Conservation (phyloP, 1,140 invertebrate genomes). For the Wasmannia auropunctata region DNA sequence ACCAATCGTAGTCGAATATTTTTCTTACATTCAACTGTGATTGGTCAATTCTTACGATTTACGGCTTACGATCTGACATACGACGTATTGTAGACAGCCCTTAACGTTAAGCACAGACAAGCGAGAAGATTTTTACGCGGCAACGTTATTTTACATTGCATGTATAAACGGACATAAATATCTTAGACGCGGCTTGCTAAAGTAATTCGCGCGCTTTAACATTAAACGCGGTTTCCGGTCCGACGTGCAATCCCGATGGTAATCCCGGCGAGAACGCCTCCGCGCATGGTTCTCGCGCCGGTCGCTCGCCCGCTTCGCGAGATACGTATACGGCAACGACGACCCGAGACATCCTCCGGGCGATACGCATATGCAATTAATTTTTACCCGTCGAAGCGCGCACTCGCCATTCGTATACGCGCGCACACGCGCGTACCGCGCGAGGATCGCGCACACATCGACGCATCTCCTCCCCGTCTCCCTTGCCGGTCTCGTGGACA, state of each 20-base stretch:
- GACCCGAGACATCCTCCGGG: slow-evolving; percentile 40
- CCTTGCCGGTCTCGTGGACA: background rate
- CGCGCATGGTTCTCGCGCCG: background rate
- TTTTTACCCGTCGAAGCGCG: slow-evolving; percentile 52
- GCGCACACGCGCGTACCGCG: background rate
- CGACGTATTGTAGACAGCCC: too few species aligned
- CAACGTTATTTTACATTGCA: background rate
- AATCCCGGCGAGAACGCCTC: slow-evolving; percentile 39
- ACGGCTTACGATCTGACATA: too few species aligned
- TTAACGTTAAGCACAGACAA: background rate
- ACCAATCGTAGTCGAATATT: too few species aligned
- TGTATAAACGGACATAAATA: background rate
- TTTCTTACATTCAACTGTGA: too few species aligned
- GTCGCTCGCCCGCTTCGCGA: background rate
- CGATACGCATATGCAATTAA: slow-evolving; percentile 66
- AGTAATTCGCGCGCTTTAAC: slow-evolving; percentile 14
- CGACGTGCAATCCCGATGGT: slow-evolving; percentile 31
- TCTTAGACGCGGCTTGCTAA: background rate
- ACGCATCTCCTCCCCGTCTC: slow-evolving; percentile 43
- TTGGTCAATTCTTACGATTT: too few species aligned
- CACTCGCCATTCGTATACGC: background rate
- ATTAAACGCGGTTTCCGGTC: slow-evolving; percentile 38
- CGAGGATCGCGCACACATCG: slow-evolving; percentile 2
- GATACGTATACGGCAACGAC: background rate
- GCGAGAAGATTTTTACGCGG: background rate